These are phyloP conservation scores for Papilio dardanus DNA, from an alignment of 1,140 invertebrate genomes.

Conservation along the genomic window DNA sequence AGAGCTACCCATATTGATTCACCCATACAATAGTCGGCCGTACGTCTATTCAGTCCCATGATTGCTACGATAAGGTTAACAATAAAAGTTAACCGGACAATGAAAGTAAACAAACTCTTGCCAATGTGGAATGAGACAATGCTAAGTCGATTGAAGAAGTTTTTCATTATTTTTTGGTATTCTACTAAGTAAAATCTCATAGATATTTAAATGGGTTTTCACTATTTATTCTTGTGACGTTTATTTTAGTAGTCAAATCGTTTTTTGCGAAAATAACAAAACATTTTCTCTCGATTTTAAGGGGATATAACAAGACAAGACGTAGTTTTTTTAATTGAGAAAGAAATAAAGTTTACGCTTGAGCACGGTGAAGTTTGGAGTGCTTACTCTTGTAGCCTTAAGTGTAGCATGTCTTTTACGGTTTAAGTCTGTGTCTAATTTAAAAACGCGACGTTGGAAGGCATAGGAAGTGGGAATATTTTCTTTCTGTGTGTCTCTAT, in stretches of 20 bases:
- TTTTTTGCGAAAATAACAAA: too few relatives aligned
- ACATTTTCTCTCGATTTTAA: too few relatives aligned
- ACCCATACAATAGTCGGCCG: conserved; percentile 70
- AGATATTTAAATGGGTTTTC: too few relatives aligned
- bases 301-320: too few relatives aligned
- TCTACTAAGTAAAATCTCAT: too few relatives aligned
- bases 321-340: neutral
- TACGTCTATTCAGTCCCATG: conserved; percentile 61
- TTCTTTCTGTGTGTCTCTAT: too few relatives aligned
- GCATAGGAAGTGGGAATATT: too few relatives aligned
- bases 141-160: neutral
- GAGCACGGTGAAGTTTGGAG: neutral
- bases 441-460: too few relatives aligned
- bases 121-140: neutral
- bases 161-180: neutral
- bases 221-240: too few relatives aligned
- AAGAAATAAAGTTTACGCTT: neutral
- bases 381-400: neutral
- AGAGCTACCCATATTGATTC: conserved; percentile 74
- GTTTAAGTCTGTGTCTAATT: too few relatives aligned
- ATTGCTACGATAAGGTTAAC: conserved; percentile 74
- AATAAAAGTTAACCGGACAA: conserved; percentile 73
- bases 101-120: conserved; percentile 26
- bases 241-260: too few relatives aligned
- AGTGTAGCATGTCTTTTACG: neutral